Conservation (phyloP, 2,797 vertebrate genomes). For the Hydrophis major region DNA sequence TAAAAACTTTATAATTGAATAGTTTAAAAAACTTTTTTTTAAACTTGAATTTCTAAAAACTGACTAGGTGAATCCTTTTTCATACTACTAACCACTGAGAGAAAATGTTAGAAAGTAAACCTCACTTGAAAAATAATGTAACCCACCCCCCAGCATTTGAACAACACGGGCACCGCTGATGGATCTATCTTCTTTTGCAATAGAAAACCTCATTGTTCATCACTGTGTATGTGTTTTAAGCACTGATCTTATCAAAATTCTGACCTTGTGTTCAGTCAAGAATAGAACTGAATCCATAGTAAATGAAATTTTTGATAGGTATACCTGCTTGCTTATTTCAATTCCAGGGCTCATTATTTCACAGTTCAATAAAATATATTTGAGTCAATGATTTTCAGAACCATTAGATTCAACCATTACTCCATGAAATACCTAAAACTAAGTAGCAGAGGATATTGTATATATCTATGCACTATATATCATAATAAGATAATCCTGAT, state of each 20-base stretch:
- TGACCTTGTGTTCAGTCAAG: neutral
- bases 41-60: neutral
- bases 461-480: neutral
- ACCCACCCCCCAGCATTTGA: neutral
- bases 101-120: neutral
- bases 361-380: neutral
- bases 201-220: conserved; percentile 4
- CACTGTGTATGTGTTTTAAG: neutral
- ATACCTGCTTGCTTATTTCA: neutral
- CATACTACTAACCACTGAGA: neutral
- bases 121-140: neutral
- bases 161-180: neutral
- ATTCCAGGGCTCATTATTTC: neutral
- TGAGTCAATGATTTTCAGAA: conserved; percentile 5
- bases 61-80: neutral
- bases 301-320: conserved; percentile 2
- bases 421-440: neutral
- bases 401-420: neutral
- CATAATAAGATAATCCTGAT: neutral
- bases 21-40: neutral
- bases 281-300: conserved; percentile 7
- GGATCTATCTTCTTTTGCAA: neutral
- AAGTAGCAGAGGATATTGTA: neutral
- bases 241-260: conserved; percentile 5
- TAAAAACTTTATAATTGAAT: neutral